Percentiles rank a stretch among this genome's conserved stretches.
Evolutionary conservation across 2,113 vertebrate genomes (phyloP).

Genomic region (Limnothrissa miodon): DNA sequence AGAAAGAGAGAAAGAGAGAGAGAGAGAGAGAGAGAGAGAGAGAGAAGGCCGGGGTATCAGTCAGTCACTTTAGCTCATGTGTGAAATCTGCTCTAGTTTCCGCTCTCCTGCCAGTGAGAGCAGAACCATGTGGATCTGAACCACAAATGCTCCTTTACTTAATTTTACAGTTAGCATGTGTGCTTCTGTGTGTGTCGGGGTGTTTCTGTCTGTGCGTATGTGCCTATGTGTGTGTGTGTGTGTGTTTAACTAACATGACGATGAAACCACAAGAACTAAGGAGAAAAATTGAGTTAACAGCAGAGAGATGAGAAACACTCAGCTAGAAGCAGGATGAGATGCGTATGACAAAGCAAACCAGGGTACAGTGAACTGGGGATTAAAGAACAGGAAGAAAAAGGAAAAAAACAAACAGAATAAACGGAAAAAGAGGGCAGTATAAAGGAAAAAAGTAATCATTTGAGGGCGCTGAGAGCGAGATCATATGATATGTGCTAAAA

Average conservation of each 20-base stretch:
- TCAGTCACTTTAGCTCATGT: constrained; percentile 50
- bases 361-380: background rate
- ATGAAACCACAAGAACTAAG: background rate
- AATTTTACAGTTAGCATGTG: background rate
- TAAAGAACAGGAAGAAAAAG: background rate
- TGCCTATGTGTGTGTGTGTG: background rate
- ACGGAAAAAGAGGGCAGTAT: background rate
- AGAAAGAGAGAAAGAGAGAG: background rate
- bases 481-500: background rate
- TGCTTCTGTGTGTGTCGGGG: background rate
- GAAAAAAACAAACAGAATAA: background rate
- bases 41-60: background rate
- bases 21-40: too few species aligned
- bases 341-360: background rate
- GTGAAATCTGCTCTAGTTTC: constrained; percentile 61
- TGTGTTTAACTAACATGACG: background rate
- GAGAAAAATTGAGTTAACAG: background rate
- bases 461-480: background rate
- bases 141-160: background rate
- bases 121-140: constrained; percentile 14
- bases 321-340: background rate
- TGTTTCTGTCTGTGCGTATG: background rate
- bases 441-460: background rate
- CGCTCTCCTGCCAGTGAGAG: background rate
- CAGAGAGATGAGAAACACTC: background rate